Evolutionary conservation across 2,888 invertebrate genomes (phyloP), one percentile per base, ranked within the genome.

Genomic region (Phaedon cochleariae): DNA sequence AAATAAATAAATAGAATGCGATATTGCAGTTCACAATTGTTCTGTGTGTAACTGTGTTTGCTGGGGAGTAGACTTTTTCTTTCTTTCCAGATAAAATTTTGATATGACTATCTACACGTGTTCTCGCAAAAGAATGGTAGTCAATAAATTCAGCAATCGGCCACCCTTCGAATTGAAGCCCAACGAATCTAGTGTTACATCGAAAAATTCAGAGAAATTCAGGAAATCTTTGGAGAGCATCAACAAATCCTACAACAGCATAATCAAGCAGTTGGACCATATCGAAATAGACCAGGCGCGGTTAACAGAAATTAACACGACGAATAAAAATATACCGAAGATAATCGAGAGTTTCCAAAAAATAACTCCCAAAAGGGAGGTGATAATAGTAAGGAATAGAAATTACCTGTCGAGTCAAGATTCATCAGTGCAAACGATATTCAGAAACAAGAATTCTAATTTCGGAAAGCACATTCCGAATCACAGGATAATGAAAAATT

Each of bases 391-490:
- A n/a, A 59, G 49, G 51, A 63, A 52, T 45, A 53, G n/a, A 22
- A 45, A 53, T 15, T 21, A 62, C 29, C 29, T 55, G 15, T 37
- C 49, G 52, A 52, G 62, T 62, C 17, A 34, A 45, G 45, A 57
- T 45, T 57, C 57, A n/a, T 57, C 73, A 4, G 59, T 74, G 21
- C 65, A 72, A 37, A 73, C 73, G 1, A 12, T 74, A 7, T 74
- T 66, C 57, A 61, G 73, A 54, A 74, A 73, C 29, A 62, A 59
- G 1, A 67, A 64, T 15, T 22, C 65, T 0, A 64, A 62, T 31
- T 64, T 78, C 10, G 76, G 76, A 5, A 76, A 72, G 65, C 71
- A 69, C 31, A 64, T 77, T 20, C 76, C 77, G 1, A 71, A 73
- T 29, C 78, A 78, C 49, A 70, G 70, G 34, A 51, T 77, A 9